These are phyloP conservation scores for Xylocopa sonorina DNA, from an alignment of 1,140 invertebrate genomes.

Conservation along the genomic window DNA sequence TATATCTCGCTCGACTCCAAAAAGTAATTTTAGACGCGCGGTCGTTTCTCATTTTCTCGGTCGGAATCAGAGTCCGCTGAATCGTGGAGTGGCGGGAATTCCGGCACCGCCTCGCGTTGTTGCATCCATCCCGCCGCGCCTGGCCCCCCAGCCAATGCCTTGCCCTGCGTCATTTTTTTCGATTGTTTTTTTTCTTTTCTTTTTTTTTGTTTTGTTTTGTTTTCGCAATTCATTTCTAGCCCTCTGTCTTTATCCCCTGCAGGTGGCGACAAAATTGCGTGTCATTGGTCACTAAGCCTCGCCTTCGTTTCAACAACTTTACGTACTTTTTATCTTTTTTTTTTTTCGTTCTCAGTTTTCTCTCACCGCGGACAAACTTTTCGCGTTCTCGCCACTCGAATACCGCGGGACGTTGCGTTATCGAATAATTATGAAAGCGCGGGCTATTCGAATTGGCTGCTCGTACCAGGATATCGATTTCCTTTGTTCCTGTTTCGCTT, in stretches of 20 bases:
- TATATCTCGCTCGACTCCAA: conserved; percentile 30
- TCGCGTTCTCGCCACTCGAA: too few species aligned
- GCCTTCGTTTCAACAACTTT: conserved; percentile 41
- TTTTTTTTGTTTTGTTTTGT: conserved; percentile 72
- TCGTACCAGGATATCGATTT: conserved; percentile 24
- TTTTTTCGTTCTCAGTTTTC: background rate
- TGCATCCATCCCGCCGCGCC: conserved; percentile 78
- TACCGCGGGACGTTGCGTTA: background rate
- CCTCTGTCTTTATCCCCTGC: conserved; percentile 75
- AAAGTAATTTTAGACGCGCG: conserved; percentile 75
- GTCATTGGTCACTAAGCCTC: conserved; percentile 66
- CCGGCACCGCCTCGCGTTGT: conserved; percentile 77
- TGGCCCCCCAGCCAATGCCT: conserved; percentile 78
- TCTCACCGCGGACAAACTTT: conserved; percentile 10
- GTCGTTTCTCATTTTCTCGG: conserved; percentile 80
- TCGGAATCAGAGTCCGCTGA: conserved; percentile 82
- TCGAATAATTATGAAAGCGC: conserved; percentile 12
- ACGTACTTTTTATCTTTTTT: conserved; percentile 10
- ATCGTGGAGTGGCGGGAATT: conserved; percentile 80
- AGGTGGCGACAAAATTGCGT: conserved; percentile 74
- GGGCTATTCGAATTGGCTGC: conserved; percentile 32
- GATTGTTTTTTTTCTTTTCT: conserved; percentile 70
- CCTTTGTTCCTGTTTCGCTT: background rate
- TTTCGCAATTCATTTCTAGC: conserved; percentile 76
- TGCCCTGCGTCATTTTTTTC: conserved; percentile 80